Evolutionary conservation across 2,797 vertebrate species (phyloP).

Genomic region (Enteromius mattozi): DNA sequence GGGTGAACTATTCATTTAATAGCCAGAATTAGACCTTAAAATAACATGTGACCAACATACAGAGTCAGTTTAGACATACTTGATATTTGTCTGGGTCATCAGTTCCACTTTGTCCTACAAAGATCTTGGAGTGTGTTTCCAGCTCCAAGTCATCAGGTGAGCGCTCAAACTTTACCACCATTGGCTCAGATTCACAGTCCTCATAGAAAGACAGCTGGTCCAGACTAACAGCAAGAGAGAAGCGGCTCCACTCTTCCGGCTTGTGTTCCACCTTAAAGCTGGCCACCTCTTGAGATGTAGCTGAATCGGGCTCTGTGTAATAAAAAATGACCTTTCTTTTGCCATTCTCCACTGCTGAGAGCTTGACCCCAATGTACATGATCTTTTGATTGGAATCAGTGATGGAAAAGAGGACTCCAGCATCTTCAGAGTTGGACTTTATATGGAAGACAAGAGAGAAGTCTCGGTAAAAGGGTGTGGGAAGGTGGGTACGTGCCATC

Average conservation of each 20-base stretch:
- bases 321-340: conserved; percentile 85
- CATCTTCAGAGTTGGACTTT: conserved; percentile 73
- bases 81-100: conserved; percentile 86
- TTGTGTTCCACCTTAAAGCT: conserved; percentile 83
- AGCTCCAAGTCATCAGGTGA: conserved; percentile 85
- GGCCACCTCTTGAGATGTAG: conserved; percentile 77
- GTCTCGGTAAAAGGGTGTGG: conserved; percentile 85
- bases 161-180: conserved; percentile 78
- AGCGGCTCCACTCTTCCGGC: conserved; percentile 79
- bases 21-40: not conserved
- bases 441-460: conserved; percentile 89
- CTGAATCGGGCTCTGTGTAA: conserved; percentile 84
- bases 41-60: not conserved
- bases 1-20: too few species aligned
- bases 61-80: conserved; percentile 73
- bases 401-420: conserved; percentile 86
- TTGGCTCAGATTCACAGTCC: conserved; percentile 79
- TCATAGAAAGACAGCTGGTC: conserved; percentile 82
- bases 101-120: conserved; percentile 89
- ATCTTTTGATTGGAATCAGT: conserved; percentile 80
- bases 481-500: conserved; percentile 81
- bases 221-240: conserved; percentile 82
- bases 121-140: conserved; percentile 81
- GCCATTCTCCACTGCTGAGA: conserved; percentile 71
- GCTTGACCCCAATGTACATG: conserved; percentile 87